phyloP scores from a whole-genome alignment of 2,113 vertebrate species.

The Nothobranchius kuhntae region DNA sequence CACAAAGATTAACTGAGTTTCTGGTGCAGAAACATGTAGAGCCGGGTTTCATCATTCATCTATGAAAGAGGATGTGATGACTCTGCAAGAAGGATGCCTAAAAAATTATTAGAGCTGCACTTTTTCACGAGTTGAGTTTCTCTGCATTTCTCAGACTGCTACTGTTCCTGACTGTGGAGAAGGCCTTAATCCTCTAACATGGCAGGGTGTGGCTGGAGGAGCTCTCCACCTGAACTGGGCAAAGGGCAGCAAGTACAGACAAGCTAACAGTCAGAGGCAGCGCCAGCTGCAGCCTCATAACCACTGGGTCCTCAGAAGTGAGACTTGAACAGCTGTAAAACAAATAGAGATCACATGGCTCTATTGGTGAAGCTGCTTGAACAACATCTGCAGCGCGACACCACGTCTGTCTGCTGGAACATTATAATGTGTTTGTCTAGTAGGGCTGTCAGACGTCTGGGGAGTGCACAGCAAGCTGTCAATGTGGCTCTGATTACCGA shows the following conservation, averaged over 20 bases:
- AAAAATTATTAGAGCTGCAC: conserved; percentile 8
- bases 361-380: neutral
- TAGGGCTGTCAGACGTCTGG: no score
- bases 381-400: neutral
- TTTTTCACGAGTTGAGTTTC: no score
- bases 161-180: neutral
- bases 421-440: conserved; percentile 6
- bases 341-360: neutral
- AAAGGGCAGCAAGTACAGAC: neutral
- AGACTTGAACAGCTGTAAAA: conserved; percentile 2
- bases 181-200: conserved; percentile 12
- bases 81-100: neutral
- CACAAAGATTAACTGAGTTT: no score
- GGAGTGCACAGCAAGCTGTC: neutral
- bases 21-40: neutral
- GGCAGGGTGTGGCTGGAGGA: neutral
- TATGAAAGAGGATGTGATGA: conserved; percentile 17
- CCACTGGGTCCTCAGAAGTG: neutral
- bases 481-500: no score
- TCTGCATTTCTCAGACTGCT: neutral
- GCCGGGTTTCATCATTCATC: neutral
- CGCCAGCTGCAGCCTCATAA: neutral
- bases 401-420: neutral
- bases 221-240: neutral
- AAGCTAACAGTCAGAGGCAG: neutral